Conservation (phyloP, 1,140 invertebrate genomes). For the Dolichoris vasculosae region DNA sequence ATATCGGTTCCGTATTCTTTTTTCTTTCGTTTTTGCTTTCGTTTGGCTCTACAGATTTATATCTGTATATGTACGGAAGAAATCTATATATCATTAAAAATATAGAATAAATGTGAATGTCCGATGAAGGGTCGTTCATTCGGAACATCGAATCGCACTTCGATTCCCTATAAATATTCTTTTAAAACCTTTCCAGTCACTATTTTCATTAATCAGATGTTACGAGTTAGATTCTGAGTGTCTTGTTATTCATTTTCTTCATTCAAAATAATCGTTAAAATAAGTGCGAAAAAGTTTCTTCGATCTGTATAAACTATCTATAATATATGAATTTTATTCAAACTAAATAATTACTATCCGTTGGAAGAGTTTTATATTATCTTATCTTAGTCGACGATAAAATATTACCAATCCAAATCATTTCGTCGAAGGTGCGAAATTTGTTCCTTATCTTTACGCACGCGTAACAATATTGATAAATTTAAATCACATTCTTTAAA, state of each 20-base stretch:
- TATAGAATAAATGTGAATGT: slow-evolving; percentile 60
- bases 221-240: not conserved
- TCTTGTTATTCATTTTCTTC: not conserved
- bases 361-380: too few relatives aligned
- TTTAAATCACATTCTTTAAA: not conserved
- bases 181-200: slow-evolving; percentile 29
- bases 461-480: too few relatives aligned
- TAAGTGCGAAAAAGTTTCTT: too few relatives aligned
- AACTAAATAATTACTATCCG: too few relatives aligned
- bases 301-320: too few relatives aligned
- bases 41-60: too few relatives aligned
- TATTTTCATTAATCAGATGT: not conserved
- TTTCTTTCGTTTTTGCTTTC: slow-evolving; percentile 14
- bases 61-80: not conserved
- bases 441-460: too few relatives aligned
- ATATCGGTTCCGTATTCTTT: not conserved
- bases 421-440: too few relatives aligned
- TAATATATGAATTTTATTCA: too few relatives aligned
- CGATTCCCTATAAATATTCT: slow-evolving; percentile 66
- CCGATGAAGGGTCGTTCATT: slow-evolving; percentile 65
- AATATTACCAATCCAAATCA: too few relatives aligned
- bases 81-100: slow-evolving; percentile 66
- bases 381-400: too few relatives aligned
- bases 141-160: slow-evolving; percentile 70
- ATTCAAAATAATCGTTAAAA: not conserved